phyloP scores from a whole-genome alignment of 2,113 vertebrate species.

The Laticauda laticaudata region DNA sequence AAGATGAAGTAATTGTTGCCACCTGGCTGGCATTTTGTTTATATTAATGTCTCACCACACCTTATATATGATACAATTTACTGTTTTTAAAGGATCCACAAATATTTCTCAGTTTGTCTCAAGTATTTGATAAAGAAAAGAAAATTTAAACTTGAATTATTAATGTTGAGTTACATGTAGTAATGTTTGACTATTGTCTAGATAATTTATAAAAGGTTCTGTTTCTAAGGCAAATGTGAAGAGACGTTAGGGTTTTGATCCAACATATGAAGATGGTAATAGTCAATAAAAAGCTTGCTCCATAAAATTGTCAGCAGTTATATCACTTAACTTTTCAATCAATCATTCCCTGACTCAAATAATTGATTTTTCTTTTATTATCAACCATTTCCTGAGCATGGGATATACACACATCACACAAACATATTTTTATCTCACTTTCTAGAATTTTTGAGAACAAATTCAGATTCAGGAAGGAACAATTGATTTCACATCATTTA shows the following conservation, averaged over 20 bases:
- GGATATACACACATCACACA: background rate
- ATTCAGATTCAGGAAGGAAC: background rate
- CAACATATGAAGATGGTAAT: background rate
- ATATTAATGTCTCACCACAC: background rate
- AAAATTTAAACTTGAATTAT: background rate
- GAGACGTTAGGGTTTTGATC: background rate
- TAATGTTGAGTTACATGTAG: background rate
- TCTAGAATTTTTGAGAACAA: background rate
- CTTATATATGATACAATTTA: background rate
- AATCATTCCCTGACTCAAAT: background rate
- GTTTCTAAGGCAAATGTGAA: background rate
- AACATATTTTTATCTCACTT: background rate
- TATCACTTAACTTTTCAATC: background rate
- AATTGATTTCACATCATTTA: background rate
- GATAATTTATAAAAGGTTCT: background rate
- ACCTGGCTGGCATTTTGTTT: background rate
- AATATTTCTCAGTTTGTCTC: background rate
- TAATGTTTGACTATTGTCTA: background rate
- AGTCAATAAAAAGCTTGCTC: background rate
- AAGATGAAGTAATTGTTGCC: background rate
- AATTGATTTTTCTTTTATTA: background rate
- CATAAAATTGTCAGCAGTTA: background rate
- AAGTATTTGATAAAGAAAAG: background rate
- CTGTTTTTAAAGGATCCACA: background rate
- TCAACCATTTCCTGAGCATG: background rate